Percentiles rank a stretch among this genome's conserved stretches.
Conservation (phyloP, 2,797 vertebrate genomes). For the Esox masquinongy region DNA sequence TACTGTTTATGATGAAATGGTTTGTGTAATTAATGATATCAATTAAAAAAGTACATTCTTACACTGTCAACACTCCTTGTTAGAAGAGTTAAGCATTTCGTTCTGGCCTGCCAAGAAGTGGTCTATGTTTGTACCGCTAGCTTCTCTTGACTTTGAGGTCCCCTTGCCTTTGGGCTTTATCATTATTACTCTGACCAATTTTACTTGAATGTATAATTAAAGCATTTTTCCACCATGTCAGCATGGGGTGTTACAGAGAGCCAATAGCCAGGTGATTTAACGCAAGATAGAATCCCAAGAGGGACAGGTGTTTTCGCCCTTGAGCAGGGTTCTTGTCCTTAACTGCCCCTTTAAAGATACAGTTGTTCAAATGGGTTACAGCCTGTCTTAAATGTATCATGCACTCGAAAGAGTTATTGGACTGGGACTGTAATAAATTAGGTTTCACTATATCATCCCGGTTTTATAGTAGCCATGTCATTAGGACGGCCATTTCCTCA, state of each 20-base stretch:
- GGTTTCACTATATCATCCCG: constrained; percentile 50
- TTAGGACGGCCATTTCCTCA: constrained; percentile 44
- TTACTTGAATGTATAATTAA: constrained; percentile 68
- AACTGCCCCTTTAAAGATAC: constrained; percentile 67
- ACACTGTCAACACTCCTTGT: not conserved
- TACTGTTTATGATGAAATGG: not conserved
- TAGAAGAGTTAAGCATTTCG: not conserved
- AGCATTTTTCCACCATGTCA: constrained; percentile 61
- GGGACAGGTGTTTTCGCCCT: constrained; percentile 61
- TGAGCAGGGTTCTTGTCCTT: constrained; percentile 67
- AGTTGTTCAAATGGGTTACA: constrained; percentile 51
- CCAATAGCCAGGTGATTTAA: constrained; percentile 65
- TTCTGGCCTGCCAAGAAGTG: not conserved
- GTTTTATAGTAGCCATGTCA: constrained; percentile 54
- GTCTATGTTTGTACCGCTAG: not conserved
- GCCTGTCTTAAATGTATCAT: constrained; percentile 50
- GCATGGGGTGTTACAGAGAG: constrained; percentile 51
- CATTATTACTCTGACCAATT: constrained; percentile 53
- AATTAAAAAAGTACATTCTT: not conserved
- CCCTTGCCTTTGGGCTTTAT: constrained; percentile 60
- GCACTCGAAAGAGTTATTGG: constrained; percentile 52
- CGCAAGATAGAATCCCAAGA: constrained; percentile 59
- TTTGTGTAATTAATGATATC: not conserved
- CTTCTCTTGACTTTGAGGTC: constrained; percentile 64
- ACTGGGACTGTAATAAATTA: constrained; percentile 54